phyloP scores from a whole-genome alignment of 1,140 invertebrate genomes.

The Thrips palmi region DNA sequence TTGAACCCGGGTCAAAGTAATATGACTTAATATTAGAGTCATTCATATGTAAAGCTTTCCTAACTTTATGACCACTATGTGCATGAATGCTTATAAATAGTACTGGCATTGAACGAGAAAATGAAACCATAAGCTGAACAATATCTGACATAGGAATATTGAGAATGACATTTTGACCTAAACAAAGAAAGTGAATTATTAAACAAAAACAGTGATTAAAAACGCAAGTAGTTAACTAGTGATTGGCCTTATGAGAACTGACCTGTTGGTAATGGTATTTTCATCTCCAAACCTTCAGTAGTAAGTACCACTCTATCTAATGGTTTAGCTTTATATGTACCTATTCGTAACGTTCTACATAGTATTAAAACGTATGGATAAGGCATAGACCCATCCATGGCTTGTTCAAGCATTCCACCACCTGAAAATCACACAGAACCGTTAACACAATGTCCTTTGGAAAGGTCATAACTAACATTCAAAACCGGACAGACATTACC shows the following conservation, averaged over 20 bases:
- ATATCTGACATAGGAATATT: conserved; percentile 42
- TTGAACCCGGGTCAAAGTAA: conserved; percentile 39
- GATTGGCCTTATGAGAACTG: conserved; percentile 13
- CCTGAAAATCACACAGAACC: too few relatives aligned
- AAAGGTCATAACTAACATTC: too few relatives aligned
- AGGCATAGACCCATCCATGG: too few relatives aligned
- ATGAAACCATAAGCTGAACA: conserved; percentile 51
- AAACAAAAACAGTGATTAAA: not conserved
- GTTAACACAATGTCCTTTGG: too few relatives aligned
- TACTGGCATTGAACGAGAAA: conserved; percentile 48
- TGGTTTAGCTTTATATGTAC: conserved; percentile 54
- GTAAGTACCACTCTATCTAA: conserved; percentile 45
- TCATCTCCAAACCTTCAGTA: conserved; percentile 40
- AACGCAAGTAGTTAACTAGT: conserved; percentile 7
- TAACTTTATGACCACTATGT: conserved; percentile 40
- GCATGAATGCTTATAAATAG: conserved; percentile 57
- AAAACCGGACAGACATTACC: too few relatives aligned
- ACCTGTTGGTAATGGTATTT: conserved; percentile 41
- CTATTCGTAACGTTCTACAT: conserved; percentile 59
- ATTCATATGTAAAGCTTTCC: conserved; percentile 46
- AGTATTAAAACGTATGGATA: too few relatives aligned
- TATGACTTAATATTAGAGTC: conserved; percentile 25
- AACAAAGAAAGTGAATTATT: conserved; percentile 14
- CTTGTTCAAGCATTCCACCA: too few relatives aligned
- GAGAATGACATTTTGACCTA: conserved; percentile 30